Conservation (phyloP, 2,113 vertebrate genomes). For the Fregata magnificens region DNA sequence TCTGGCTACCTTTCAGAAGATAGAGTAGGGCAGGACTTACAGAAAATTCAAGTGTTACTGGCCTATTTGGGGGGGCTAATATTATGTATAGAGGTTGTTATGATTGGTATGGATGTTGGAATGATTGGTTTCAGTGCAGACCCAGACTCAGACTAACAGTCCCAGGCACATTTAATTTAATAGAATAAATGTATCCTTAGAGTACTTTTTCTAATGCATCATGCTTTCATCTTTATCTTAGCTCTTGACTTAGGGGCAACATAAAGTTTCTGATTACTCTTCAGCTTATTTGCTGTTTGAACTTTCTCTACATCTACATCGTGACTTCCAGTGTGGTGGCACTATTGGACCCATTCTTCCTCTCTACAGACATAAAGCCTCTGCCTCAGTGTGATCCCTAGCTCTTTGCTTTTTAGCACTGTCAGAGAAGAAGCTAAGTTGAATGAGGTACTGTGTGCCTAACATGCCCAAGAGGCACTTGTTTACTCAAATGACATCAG, state of each 20-base stretch:
- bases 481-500: neutral
- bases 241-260: neutral
- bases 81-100: neutral
- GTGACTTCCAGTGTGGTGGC: neutral
- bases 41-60: neutral
- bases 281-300: neutral
- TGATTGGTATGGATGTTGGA: neutral
- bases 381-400: neutral
- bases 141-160: neutral
- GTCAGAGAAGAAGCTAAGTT: neutral
- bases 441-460: neutral
- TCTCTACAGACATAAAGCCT: neutral
- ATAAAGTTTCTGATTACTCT: neutral
- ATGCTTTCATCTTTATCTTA: neutral
- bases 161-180: neutral
- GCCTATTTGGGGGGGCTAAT: neutral
- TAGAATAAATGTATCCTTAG: neutral
- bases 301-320: neutral
- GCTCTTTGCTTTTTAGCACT: neutral
- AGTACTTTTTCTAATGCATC: neutral
- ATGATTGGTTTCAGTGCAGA: neutral
- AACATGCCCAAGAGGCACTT: neutral
- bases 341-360: neutral
- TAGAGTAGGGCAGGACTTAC: neutral
- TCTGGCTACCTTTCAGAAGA: neutral